These are phyloP conservation scores for Florisuga fusca DNA, from an alignment of 2,797 vertebrate genomes.

Conservation along the genomic window DNA sequence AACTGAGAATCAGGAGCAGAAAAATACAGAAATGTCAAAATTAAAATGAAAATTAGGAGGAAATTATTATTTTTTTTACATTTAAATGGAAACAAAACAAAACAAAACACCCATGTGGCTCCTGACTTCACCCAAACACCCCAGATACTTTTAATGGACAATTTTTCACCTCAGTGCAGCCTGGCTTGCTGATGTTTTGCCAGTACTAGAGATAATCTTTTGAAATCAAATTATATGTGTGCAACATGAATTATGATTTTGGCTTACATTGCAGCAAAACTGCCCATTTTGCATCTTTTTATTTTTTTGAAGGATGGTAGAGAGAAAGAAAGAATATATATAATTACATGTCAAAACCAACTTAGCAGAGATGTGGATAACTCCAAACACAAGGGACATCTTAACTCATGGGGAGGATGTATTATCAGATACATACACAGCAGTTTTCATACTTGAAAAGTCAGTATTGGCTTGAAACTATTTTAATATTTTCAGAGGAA, in stretches of 20 bases:
- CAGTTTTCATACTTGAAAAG: neutral
- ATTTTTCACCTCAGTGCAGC: neutral
- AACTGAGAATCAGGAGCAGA: neutral
- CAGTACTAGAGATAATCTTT: slow-evolving; percentile 51
- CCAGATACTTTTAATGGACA: neutral
- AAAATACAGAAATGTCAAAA: neutral
- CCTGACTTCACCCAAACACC: neutral
- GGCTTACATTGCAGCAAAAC: slow-evolving; percentile 33
- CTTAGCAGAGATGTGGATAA: slow-evolving; percentile 48
- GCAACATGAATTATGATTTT: slow-evolving; percentile 35
- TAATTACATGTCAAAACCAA: slow-evolving; percentile 52
- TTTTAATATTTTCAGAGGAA: neutral
- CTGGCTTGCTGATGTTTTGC: slow-evolving; percentile 3
- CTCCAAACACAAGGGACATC: neutral
- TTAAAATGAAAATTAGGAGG: neutral
- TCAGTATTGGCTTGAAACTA: neutral
- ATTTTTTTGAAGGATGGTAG: neutral
- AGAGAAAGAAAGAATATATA: neutral
- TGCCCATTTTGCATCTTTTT: slow-evolving; percentile 33
- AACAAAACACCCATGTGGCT: neutral
- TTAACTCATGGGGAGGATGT: neutral
- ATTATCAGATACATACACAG: neutral
- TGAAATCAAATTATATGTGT: slow-evolving; percentile 50
- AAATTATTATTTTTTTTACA: neutral
- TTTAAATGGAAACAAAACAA: neutral